These are phyloP conservation scores for Bombyx mori DNA, from an alignment of 1,140 invertebrate species.

Conservation along the genomic window DNA sequence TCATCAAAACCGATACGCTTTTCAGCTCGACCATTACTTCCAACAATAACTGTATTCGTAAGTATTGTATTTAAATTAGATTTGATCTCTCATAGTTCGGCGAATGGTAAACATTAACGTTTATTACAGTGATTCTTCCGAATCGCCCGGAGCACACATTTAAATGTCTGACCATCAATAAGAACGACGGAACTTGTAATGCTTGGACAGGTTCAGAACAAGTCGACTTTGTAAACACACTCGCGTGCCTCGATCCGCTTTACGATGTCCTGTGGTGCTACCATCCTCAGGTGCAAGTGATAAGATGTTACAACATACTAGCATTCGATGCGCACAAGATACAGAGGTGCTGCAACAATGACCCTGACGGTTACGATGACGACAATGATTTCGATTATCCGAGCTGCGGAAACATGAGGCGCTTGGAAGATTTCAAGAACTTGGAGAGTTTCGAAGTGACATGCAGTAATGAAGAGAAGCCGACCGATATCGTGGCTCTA, in stretches of 20 bases:
- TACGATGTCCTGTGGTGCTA: slow-evolving; percentile 91
- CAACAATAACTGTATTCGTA: slow-evolving; percentile 88
- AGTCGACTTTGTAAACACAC: slow-evolving; percentile 81
- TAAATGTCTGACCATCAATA: slow-evolving; percentile 88
- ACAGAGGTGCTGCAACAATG: slow-evolving; percentile 45
- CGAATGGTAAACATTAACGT: slow-evolving; percentile 1
- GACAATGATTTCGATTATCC: slow-evolving; percentile 49
- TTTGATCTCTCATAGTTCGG: slow-evolving; percentile 1
- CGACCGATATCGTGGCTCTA: slow-evolving; percentile 34
- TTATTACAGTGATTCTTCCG: slow-evolving; percentile 77
- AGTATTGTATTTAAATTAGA: slow-evolving; percentile 13
- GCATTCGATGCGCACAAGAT: slow-evolving; percentile 63
- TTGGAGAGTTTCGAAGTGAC: slow-evolving; percentile 44
- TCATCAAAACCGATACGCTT: slow-evolving; percentile 91
- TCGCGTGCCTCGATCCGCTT: slow-evolving; percentile 89
- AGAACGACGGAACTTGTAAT: slow-evolving; percentile 85
- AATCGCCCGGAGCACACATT: slow-evolving; percentile 80
- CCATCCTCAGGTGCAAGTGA: slow-evolving; percentile 77
- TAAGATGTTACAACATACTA: slow-evolving; percentile 88
- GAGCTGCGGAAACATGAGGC: slow-evolving; percentile 49
- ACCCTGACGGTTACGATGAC: slow-evolving; percentile 29
- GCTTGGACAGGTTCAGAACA: slow-evolving; percentile 85
- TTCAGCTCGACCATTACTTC: slow-evolving; percentile 90
- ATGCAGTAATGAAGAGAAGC: slow-evolving; percentile 31
- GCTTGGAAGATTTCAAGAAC: slow-evolving; percentile 56